Percentiles rank a stretch among this genome's conserved stretches.
phyloP scores from a whole-genome alignment of 2,113 vertebrate genomes.

The Heptranchias perlo region DNA sequence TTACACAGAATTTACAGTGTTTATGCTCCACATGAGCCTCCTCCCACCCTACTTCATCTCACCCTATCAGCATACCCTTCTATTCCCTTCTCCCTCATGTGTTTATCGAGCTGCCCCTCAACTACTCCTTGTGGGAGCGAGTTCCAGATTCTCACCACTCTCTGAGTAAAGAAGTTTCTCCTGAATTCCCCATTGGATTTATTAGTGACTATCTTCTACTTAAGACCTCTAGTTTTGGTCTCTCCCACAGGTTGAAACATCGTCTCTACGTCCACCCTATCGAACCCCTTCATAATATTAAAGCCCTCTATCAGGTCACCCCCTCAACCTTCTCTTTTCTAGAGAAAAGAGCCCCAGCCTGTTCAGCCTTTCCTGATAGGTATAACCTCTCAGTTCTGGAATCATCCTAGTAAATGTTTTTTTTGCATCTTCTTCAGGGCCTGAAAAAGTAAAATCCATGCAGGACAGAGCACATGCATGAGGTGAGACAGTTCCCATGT shows the following conservation, averaged over 20 bases:
- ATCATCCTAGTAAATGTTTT: not conserved
- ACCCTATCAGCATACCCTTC: not conserved
- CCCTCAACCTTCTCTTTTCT: too few relatives aligned
- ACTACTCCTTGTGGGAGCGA: not conserved
- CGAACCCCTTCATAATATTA: not conserved
- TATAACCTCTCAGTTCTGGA: not conserved
- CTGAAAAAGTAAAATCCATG: too few relatives aligned
- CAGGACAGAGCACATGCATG: too few relatives aligned
- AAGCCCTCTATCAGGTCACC: not conserved
- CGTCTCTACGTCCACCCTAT: not conserved
- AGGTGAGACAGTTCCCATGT: too few relatives aligned
- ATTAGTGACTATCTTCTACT: not conserved
- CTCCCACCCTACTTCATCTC: not conserved
- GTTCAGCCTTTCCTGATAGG: not conserved
- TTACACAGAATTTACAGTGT: not conserved
- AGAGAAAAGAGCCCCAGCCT: not conserved
- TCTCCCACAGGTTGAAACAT: not conserved
- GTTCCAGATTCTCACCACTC: not conserved
- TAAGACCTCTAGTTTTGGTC: not conserved
- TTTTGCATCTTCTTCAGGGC: too few relatives aligned
- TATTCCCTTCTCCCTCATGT: not conserved
- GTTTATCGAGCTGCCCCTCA: not conserved
- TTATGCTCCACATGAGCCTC: not conserved
- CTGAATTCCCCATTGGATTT: not conserved
- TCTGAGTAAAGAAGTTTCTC: not conserved